Percentiles rank a stretch among this genome's conserved stretches.
Conservation (phyloP, 2,888 invertebrate species). For the Koerneria pararmatus region DNA sequence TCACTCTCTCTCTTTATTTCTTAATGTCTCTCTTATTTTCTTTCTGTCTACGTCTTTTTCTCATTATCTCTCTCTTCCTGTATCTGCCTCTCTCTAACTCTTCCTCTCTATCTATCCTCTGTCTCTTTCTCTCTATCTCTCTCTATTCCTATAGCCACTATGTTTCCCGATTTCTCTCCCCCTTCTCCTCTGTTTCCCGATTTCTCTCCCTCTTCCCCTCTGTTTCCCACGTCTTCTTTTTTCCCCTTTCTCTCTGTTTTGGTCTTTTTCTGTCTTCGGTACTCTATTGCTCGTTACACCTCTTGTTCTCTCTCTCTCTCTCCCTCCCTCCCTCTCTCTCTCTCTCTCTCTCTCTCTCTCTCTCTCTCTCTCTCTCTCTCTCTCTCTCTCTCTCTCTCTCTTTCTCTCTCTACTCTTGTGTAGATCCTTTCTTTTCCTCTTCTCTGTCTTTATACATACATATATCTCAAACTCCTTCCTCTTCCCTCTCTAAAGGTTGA, state of each 20-base stretch:
- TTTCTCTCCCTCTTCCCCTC: neutral
- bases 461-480: too few relatives aligned
- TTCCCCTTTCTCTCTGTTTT: neutral
- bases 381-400: neutral
- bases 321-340: neutral
- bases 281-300: neutral
- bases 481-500: neutral
- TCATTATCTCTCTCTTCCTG: slow-evolving; percentile 3
- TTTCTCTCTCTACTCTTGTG: neutral
- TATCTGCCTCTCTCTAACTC: neutral
- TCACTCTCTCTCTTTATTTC: neutral
- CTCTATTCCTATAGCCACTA: neutral
- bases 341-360: neutral
- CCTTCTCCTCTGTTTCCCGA: neutral
- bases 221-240: too few relatives aligned
- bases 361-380: slow-evolving; percentile 4
- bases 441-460: neutral
- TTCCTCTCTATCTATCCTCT: neutral
- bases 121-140: neutral
- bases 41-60: neutral
- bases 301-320: neutral
- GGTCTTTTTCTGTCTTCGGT: neutral
- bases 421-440: neutral
- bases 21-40: neutral
- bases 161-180: neutral